These are phyloP conservation scores for Merops nubicus DNA, from an alignment of 2,113 vertebrate species.

Conservation along the genomic window DNA sequence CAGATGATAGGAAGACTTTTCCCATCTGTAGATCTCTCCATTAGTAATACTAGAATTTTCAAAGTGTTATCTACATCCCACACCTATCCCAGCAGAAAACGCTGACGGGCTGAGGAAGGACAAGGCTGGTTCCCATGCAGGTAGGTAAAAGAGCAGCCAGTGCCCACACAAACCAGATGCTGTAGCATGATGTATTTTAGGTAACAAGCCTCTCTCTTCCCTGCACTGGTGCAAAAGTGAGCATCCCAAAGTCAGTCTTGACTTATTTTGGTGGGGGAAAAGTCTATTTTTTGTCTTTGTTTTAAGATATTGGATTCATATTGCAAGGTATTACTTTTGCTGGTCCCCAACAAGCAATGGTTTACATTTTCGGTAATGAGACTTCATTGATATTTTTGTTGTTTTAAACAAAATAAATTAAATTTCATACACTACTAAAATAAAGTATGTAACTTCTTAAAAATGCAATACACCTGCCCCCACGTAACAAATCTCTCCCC, in stretches of 20 bases:
- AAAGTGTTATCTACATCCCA: background rate
- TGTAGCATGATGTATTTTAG: background rate
- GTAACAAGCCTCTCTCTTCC: background rate
- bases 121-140: background rate
- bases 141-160: background rate
- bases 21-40: background rate
- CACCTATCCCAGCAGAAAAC: background rate
- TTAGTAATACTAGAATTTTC: background rate
- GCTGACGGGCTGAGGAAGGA: background rate
- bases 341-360: background rate
- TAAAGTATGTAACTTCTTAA: background rate
- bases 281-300: background rate
- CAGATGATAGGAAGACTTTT: background rate
- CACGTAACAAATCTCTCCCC: background rate
- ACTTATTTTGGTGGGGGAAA: background rate
- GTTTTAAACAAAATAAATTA: background rate
- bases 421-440: no score
- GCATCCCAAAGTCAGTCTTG: background rate
- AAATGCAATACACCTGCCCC: rapidly evolving
- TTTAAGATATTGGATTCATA: background rate
- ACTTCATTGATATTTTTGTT: background rate
- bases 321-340: background rate
- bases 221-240: background rate
- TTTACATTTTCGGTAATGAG: background rate
- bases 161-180: background rate